phyloP scores from a whole-genome alignment of 2,113 vertebrate genomes.

The Larimichthys crocea region DNA sequence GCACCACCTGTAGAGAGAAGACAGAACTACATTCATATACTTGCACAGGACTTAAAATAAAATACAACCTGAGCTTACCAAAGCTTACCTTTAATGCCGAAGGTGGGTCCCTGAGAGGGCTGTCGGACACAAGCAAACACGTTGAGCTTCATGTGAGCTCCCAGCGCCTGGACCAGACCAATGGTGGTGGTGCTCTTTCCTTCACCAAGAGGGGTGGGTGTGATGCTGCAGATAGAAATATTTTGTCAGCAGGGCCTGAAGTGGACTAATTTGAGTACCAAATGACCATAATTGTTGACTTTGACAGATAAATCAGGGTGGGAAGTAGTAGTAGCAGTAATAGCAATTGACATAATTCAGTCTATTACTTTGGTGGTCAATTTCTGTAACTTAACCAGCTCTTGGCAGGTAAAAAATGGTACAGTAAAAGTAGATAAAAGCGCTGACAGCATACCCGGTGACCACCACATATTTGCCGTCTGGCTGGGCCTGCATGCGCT shows the following conservation, averaged over 20 bases:
- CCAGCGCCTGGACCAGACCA: conserved; percentile 94
- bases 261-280: too few species aligned
- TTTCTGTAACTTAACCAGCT: too few species aligned
- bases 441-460: conserved; percentile 88
- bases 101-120: conserved; percentile 98
- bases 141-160: conserved; percentile 92
- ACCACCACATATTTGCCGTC: conserved; percentile 98
- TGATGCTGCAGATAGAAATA: conserved; percentile 87
- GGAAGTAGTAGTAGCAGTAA: too few species aligned
- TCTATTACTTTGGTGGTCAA: background rate
- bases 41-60: background rate
- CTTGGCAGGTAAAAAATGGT: too few species aligned
- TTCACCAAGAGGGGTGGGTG: conserved; percentile 96
- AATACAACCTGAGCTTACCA: background rate
- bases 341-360: background rate
- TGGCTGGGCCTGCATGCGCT: conserved; percentile 88
- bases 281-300: too few species aligned
- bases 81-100: conserved; percentile 95
- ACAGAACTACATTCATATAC: conserved; percentile 9
- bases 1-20: conserved; percentile 90
- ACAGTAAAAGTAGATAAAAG: background rate
- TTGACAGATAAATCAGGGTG: background rate
- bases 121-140: conserved; percentile 98
- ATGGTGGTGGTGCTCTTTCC: conserved; percentile 98
- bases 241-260: background rate